phyloP scores from a whole-genome alignment of 2,113 vertebrate species.

The Ursus arctos region DNA sequence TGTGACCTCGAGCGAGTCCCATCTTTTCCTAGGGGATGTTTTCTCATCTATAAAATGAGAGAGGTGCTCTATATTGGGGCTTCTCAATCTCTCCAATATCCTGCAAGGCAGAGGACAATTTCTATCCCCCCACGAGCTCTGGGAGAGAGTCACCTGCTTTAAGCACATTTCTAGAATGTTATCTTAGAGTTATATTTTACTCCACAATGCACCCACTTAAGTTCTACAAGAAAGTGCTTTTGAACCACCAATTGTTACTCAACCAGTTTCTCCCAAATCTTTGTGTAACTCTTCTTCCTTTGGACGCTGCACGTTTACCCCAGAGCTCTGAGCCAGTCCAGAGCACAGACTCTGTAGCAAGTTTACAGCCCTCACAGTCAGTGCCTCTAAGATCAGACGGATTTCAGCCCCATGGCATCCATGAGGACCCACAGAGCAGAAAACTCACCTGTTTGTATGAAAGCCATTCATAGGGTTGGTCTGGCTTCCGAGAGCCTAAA shows the following conservation, averaged over 20 bases:
- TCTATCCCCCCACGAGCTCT: too few relatives aligned
- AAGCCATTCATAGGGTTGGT: constrained; percentile 97
- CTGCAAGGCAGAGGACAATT: background rate
- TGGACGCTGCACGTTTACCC: rapidly evolving
- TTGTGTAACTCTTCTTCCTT: background rate
- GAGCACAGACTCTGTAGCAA: rapidly evolving
- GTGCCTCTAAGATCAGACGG: rapidly evolving
- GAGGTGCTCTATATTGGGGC: background rate
- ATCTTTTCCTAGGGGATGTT: background rate
- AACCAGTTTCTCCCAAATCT: background rate
- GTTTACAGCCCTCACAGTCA: rapidly evolving
- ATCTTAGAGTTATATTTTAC: background rate
- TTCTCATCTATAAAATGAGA: background rate
- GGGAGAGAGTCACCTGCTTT: background rate
- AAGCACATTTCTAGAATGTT: constrained; percentile 31
- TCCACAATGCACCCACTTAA: background rate
- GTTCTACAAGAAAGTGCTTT: background rate
- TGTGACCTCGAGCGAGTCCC: background rate
- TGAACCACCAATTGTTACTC: background rate
- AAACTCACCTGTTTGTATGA: constrained; percentile 94
- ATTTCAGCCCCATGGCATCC: rapidly evolving
- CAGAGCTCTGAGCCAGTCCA: background rate
- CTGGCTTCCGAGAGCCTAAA: constrained; percentile 95
- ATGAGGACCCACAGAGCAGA: rapidly evolving
- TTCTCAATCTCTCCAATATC: background rate